Conservation (phyloP, 2,888 invertebrate species). For the Sarcophaga variegata region DNA sequence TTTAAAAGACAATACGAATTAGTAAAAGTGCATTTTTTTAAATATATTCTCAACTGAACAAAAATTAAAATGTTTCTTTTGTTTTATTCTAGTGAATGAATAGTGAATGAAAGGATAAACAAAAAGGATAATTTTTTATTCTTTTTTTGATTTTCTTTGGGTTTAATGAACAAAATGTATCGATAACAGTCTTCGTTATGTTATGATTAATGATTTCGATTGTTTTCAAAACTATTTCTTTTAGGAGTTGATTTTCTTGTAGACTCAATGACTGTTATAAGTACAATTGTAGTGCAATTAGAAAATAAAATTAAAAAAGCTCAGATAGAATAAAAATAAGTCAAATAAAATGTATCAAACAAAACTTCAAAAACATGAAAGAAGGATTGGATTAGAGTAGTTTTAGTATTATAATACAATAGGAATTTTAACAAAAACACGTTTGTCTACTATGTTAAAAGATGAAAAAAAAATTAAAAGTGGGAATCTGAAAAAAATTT, state of each 20-base stretch:
- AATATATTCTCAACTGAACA: background rate
- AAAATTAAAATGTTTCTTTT: background rate
- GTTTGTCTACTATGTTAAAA: too few relatives aligned
- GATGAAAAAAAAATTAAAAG: too few relatives aligned
- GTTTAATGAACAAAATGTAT: conserved; percentile 47
- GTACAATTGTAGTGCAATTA: conserved; percentile 56
- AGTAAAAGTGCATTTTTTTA: conserved; percentile 11
- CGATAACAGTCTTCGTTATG: conserved; percentile 57
- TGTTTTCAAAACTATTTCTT: background rate
- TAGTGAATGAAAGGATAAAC: conserved; percentile 15
- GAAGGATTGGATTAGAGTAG: too few relatives aligned
- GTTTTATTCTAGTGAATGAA: background rate
- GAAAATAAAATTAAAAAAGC: conserved; percentile 21
- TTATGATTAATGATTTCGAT: conserved; percentile 10
- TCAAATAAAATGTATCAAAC: background rate
- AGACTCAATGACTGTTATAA: conserved; percentile 64
- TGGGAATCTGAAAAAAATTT: too few relatives aligned
- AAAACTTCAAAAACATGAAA: background rate
- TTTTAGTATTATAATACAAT: too few relatives aligned
- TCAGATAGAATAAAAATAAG: background rate
- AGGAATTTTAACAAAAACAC: too few relatives aligned
- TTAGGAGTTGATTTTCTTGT: conserved; percentile 10
- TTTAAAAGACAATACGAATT: background rate
- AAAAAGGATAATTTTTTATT: background rate
- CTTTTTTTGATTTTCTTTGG: too few relatives aligned